Percentiles rank a stretch among this genome's conserved stretches.
These are phyloP conservation scores for Lophius piscatorius DNA, from an alignment of 2,113 vertebrate genomes.

Conservation along the genomic window DNA sequence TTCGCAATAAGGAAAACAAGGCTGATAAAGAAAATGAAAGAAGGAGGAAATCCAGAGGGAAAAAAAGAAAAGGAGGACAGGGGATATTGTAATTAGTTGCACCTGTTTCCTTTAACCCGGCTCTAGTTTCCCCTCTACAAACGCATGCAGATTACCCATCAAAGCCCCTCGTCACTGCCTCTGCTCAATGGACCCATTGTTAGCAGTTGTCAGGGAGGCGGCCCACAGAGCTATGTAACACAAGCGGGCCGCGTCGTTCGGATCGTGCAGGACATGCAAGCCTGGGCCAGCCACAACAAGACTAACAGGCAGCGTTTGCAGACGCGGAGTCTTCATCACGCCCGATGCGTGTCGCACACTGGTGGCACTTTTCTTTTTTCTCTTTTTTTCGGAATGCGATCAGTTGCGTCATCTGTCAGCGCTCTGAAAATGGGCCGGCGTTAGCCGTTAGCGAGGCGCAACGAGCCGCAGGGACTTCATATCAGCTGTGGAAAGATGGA, in stretches of 20 bases:
- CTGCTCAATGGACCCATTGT: slow-evolving; percentile 83
- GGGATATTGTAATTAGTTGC: slow-evolving; percentile 82
- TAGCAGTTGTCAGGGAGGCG: slow-evolving; percentile 77
- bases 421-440: slow-evolving; percentile 14
- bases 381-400: slow-evolving; percentile 30
- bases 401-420: slow-evolving; percentile 57
- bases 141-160: slow-evolving; percentile 83
- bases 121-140: slow-evolving; percentile 82
- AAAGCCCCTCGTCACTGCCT: slow-evolving; percentile 72
- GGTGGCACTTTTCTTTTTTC: slow-evolving; percentile 28
- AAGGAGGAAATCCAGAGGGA: slow-evolving; percentile 70
- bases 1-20: slow-evolving; percentile 57
- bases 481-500: not conserved
- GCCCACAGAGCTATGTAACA: slow-evolving; percentile 76
- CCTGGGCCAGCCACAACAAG: slow-evolving; percentile 48
- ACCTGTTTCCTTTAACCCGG: slow-evolving; percentile 84
- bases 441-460: slow-evolving; percentile 2
- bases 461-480: slow-evolving; percentile 5
- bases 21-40: slow-evolving; percentile 63
- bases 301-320: slow-evolving; percentile 45
- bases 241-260: slow-evolving; percentile 64
- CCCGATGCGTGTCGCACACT: slow-evolving; percentile 22
- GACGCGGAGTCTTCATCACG: slow-evolving; percentile 47
- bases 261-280: slow-evolving; percentile 68
- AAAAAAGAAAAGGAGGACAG: slow-evolving; percentile 63